Evolutionary conservation across 2,888 invertebrate species (phyloP).

Genomic region (Plebejus melissa): DNA sequence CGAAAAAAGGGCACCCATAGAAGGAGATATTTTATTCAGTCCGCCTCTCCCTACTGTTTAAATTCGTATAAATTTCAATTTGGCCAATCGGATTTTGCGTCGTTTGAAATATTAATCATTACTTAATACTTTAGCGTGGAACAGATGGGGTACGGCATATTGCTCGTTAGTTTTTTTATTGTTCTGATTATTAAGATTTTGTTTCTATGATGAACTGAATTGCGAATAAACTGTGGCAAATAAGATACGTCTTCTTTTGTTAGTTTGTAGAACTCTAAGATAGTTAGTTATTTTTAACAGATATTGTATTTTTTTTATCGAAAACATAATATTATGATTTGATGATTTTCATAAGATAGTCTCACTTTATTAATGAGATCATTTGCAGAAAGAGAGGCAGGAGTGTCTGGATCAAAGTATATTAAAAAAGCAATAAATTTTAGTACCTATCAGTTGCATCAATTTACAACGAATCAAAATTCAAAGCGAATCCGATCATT

Average conservation of each 20-base stretch:
- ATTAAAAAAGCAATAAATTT: background rate
- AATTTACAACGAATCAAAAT: background rate
- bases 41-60: constrained; percentile 36
- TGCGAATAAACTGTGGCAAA: background rate
- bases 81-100: constrained; percentile 35
- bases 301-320: too few relatives aligned
- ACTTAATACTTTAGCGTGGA: constrained; percentile 19
- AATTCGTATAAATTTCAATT: constrained; percentile 38
- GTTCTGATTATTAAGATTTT: background rate
- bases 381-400: too few relatives aligned
- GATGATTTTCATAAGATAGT: too few relatives aligned
- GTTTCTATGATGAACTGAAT: background rate
- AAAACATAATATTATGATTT: too few relatives aligned
- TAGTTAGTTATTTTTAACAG: too few relatives aligned
- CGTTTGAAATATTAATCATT: constrained; percentile 38
- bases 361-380: too few relatives aligned
- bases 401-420: too few relatives aligned
- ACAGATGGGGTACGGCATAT: constrained; percentile 7
- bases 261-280: too few relatives aligned
- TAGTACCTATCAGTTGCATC: background rate
- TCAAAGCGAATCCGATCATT: background rate
- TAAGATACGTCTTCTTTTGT: too few relatives aligned
- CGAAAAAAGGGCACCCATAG: constrained; percentile 33
- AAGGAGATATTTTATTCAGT: constrained; percentile 43
- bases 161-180: background rate